phyloP scores from a whole-genome alignment of 2,113 vertebrate genomes.

The Centropus unirufus region DNA sequence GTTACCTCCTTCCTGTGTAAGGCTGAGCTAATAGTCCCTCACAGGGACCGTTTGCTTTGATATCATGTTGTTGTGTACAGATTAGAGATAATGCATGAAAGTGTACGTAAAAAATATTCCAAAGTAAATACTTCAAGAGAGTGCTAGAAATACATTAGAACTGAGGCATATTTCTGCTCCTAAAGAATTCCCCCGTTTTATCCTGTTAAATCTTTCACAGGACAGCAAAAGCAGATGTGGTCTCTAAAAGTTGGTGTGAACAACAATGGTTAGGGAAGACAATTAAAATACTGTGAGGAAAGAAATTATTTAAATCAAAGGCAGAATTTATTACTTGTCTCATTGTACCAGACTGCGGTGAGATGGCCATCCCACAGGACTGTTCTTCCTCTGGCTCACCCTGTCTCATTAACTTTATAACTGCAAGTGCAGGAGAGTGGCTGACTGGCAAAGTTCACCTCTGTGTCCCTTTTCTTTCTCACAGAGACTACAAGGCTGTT shows the following conservation, averaged over 20 bases:
- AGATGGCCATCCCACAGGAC: not conserved
- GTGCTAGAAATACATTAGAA: not conserved
- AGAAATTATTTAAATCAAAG: not conserved
- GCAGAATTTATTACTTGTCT: not conserved
- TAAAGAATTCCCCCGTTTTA: not conserved
- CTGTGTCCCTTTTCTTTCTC: not conserved
- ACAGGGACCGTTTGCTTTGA: not conserved
- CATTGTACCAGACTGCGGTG: not conserved
- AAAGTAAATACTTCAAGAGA: constrained; percentile 17
- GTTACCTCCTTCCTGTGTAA: not conserved
- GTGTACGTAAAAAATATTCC: not conserved
- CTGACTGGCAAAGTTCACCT: constrained; percentile 1
- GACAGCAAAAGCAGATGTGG: not conserved
- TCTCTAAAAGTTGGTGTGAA: not conserved
- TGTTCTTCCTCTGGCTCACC: constrained; percentile 39
- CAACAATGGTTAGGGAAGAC: not conserved
- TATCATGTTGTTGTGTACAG: not conserved
- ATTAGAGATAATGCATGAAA: constrained; percentile 4
- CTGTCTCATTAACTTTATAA: constrained; percentile 25
- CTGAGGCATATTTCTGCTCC: not conserved
- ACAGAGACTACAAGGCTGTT: constrained; percentile 27
- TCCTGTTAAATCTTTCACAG: not conserved
- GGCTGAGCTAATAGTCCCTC: not conserved
- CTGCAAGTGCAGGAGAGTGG: not conserved
- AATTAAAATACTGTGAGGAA: not conserved